Evolutionary conservation across 1,140 invertebrate genomes (phyloP).

Genomic region (Platyscapa corneri): DNA sequence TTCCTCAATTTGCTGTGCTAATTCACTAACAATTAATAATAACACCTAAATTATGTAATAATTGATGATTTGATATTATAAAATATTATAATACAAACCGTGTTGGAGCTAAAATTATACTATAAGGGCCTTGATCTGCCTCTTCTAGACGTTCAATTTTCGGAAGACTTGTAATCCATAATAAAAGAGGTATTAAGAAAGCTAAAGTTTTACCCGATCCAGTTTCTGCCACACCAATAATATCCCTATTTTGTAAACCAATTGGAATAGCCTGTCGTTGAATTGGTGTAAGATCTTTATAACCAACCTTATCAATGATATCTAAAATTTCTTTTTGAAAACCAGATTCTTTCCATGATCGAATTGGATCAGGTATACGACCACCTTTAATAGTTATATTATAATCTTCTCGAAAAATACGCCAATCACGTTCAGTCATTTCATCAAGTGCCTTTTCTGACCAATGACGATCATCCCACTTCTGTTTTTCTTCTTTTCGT

Average conservation of each 20-base stretch:
- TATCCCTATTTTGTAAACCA: slow-evolving; percentile 98
- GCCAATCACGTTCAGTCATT: slow-evolving; percentile 99
- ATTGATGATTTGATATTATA: too few relatives aligned
- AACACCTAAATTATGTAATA: too few relatives aligned
- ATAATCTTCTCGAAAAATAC: slow-evolving; percentile 99
- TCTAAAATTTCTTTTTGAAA: slow-evolving; percentile 94
- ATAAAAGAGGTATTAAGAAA: slow-evolving; percentile 96
- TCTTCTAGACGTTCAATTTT: slow-evolving; percentile 95
- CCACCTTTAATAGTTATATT: slow-evolving; percentile 99
- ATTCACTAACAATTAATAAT: slow-evolving; percentile 77
- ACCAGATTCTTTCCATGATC: slow-evolving; percentile 96
- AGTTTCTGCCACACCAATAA: slow-evolving; percentile 99
- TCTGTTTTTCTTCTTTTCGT: slow-evolving; percentile 97
- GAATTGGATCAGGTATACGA: slow-evolving; percentile 95
- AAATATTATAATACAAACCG: slow-evolving; percentile 75
- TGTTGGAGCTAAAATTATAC: slow-evolving; percentile 98
- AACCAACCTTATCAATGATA: slow-evolving; percentile 96
- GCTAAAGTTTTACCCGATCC: slow-evolving; percentile 98
- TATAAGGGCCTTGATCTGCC: slow-evolving; percentile 98
- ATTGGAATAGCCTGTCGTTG: slow-evolving; percentile 99
- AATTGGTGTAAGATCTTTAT: slow-evolving; percentile 99
- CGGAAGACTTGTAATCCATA: slow-evolving; percentile 98
- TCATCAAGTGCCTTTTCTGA: slow-evolving; percentile 94
- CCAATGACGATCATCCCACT: slow-evolving; percentile 99
- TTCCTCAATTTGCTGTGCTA: slow-evolving; percentile 99